Evolutionary conservation across 2,113 vertebrate genomes (phyloP), one percentile per base, ranked within the genome.

Genomic region (Oncorhynchus tshawytscha): DNA sequence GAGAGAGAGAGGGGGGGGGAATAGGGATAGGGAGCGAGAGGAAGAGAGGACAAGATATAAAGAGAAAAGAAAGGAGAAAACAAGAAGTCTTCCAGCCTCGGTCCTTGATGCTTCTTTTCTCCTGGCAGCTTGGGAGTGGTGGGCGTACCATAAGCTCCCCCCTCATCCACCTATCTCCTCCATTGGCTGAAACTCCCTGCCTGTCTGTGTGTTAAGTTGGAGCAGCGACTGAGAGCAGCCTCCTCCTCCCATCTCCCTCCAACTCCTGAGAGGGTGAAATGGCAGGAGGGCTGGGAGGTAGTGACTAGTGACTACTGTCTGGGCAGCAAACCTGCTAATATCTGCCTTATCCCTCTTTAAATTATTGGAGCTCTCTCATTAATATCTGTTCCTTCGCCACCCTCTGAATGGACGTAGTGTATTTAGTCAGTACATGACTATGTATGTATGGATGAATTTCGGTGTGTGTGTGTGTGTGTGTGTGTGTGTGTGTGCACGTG

Each of bases 91-190:
- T 67, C 29, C 27, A 67, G 29, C 13, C 65, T 22, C 65, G 2
- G 5, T 25, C 16, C 65, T 25, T 67, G 65, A 3, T 31, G 65
- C n/a, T 67, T n/a, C 25, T 29, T 29, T 27, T 67, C 25, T 29
- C 25, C 64, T 54, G 27, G 27, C 13, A 67, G 65, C 65, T 27
- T 67, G 84, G 84, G 91, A 87, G 82, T 79, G 49, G 81, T 84
- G 86, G 87, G 82, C 70, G 81, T n/a, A 7, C 71, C 29, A 8
- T n/a, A 27, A 68, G 91, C 71, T 88, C 88, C 90, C 86, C 87
- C 49, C 86, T 16, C 89, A 82, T 85, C 89, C 34, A 34, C 6
- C 84, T 84, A 85, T 77, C 85, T 84, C 91, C 85, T 90, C 87
- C 92, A 67, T 31, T 29, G 15, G 51, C 16, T 54, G 51, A 54